Percentiles rank a stretch among this genome's conserved stretches.
Evolutionary conservation across 2,113 vertebrate genomes (phyloP).

Genomic region (Mus musculus): GRCm39 chr3:104068501-104069000

Average conservation of each 20-base stretch:
- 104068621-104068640: constrained; percentile 62
- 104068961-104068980: constrained; percentile 84
- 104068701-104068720: constrained; percentile 69
- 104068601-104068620: constrained; percentile 16
- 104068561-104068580: not conserved
- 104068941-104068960: constrained; percentile 88
- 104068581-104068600: not conserved
- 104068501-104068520: constrained; percentile 15
- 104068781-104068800: constrained; percentile 80
- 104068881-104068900: constrained; percentile 89
- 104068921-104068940: constrained; percentile 90
- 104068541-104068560: constrained; percentile 33
- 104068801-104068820: constrained; percentile 79
- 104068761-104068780: constrained; percentile 83
- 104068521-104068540: constrained; percentile 49
- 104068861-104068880: constrained; percentile 87
- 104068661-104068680: constrained; percentile 13
- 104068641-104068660: constrained; percentile 28
- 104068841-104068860: constrained; percentile 83
- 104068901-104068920: constrained; percentile 87
- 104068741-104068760: constrained; percentile 81
- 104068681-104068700: constrained; percentile 50
- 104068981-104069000: constrained; percentile 66
- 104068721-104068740: constrained; percentile 80
- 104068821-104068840: constrained; percentile 78